These are phyloP conservation scores for Lasioglossum leucozonium DNA, from an alignment of 2,888 invertebrate species.

Conservation along the genomic window DNA sequence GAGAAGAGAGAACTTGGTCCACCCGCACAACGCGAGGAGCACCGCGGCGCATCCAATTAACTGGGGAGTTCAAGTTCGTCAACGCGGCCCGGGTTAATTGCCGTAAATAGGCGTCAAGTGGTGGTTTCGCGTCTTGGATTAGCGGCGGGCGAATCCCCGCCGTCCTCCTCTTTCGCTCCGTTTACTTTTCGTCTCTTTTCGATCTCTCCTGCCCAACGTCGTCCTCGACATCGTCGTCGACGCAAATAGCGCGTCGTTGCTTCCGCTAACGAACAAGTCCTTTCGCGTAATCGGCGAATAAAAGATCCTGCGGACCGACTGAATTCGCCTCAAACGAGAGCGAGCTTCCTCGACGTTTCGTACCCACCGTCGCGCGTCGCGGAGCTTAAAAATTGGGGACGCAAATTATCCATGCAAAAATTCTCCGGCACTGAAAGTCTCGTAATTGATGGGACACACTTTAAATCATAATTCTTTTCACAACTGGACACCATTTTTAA, in stretches of 20 bases:
- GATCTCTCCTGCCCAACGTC: not conserved
- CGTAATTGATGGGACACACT: not conserved
- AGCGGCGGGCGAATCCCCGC: conserved; percentile 34
- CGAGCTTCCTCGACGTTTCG: not conserved
- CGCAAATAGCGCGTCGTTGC: not conserved
- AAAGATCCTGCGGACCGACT: conserved; percentile 1
- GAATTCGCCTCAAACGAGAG: not conserved
- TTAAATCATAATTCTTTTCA: too few species aligned
- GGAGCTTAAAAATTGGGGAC: not conserved
- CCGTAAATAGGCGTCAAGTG: conserved; percentile 76
- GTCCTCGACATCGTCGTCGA: not conserved
- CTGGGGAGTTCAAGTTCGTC: conserved; percentile 77
- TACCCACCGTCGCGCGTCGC: not conserved
- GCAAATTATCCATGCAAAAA: not conserved
- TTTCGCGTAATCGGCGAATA: conserved; percentile 4
- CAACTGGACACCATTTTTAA: too few species aligned
- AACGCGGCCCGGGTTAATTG: conserved; percentile 75
- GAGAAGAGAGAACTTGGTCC: not conserved
- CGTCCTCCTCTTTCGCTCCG: conserved; percentile 19
- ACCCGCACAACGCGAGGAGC: conserved; percentile 7
- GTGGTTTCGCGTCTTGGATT: conserved; percentile 69
- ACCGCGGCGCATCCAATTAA: conserved; percentile 62
- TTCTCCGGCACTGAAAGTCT: not conserved
- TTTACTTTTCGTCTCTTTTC: conserved; percentile 19
- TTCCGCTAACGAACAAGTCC: conserved; percentile 9